These are phyloP conservation scores for Epinotia nisella DNA, from an alignment of 2,888 invertebrate genomes.

Conservation along the genomic window DNA sequence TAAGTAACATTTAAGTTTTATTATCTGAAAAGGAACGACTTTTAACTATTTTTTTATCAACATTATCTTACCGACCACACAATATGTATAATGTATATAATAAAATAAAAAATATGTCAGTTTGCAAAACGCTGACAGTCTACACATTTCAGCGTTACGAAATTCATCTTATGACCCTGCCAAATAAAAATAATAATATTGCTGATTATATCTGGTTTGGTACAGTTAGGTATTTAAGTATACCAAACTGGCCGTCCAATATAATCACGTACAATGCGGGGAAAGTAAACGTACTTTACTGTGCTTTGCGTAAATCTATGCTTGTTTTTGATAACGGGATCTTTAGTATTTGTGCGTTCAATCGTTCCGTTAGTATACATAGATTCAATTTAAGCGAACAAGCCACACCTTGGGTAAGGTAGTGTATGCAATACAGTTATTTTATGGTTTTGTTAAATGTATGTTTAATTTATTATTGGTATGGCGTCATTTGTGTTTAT, in stretches of 20 bases:
- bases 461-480: not conserved
- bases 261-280: conserved; percentile 19
- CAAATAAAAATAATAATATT: not conserved
- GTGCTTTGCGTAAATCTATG: conserved; percentile 35
- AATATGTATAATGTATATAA: too few relatives aligned
- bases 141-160: too few relatives aligned
- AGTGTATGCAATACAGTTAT: not conserved
- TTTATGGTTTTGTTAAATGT: not conserved
- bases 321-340: conserved; percentile 35
- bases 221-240: not conserved
- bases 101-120: too few relatives aligned
- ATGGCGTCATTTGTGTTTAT: too few relatives aligned
- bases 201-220: not conserved
- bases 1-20: too few relatives aligned
- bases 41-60: too few relatives aligned
- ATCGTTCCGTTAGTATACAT: conserved; percentile 21
- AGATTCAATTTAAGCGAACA: not conserved
- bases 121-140: too few relatives aligned
- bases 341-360: conserved; percentile 31
- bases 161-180: too few relatives aligned
- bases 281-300: conserved; percentile 39
- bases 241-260: not conserved
- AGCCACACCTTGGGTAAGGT: conserved; percentile 6
- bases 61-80: too few relatives aligned
- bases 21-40: too few relatives aligned